Evolutionary conservation across 2,113 vertebrate genomes (phyloP), one percentile per base, ranked within the genome.

Genomic region (Steatornis caripensis): DNA sequence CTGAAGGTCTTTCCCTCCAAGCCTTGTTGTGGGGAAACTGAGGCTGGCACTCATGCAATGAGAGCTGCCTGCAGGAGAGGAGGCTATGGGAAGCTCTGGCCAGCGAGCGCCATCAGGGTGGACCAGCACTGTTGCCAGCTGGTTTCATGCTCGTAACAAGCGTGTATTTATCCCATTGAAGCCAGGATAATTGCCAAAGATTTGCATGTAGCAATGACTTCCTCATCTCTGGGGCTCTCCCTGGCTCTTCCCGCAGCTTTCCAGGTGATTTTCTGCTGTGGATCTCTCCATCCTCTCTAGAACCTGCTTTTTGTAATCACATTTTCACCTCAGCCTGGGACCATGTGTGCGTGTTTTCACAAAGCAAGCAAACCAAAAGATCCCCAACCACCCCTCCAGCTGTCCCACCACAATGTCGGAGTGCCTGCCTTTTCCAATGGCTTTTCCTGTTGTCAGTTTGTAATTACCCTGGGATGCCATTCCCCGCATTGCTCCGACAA

Each of bases 391-490:
- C 22, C 45, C 79, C 69, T 84, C 58, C 65, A 84, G 41, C 76
- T 14, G 0, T 79, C 51, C 49, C 58, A 12, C 43, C 1, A 2
- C 60, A 79, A 12, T 3, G 13, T 76, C 5, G 1, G 65, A 64
- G 45, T 0, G 24, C 82, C 91, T 97, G 81, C 88, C 83, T 82
- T 84, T 94, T 92, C 58, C 79, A 86, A 39, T 48, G 24, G 82
- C 79, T 94, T 97, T 97, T 85, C 83, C 91, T 92, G 95, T 77
- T 75, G 69, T 80, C 26, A 37, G 69, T 70, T 55, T 84, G 84
- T 78, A 95, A 96, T 93, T 87, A 90, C 62, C 37, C 45, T 1
- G 30, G 90, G 74, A 89, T 86, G 85, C 80, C 79, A 48, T 46
- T 88, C 69, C 61, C 58, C 3, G 6, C 74, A 92, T 92, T 82